Base-by-base conservation (phyloP, 2,888 invertebrate species). In the Aleiodes testaceus region DNA sequence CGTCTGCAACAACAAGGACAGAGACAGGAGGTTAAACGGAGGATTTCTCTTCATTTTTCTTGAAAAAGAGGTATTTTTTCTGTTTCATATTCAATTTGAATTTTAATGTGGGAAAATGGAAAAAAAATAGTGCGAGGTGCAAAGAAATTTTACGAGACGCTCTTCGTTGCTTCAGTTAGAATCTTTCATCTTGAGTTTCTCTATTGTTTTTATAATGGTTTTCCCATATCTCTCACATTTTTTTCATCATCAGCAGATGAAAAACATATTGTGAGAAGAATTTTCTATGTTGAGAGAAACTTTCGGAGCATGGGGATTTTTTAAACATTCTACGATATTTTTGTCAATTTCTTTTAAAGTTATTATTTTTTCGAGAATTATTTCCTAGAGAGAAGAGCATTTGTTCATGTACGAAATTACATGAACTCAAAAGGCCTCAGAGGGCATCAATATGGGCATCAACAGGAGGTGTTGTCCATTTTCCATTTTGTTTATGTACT, bases 1-100 rank as follows among this genome's bases (percentile, higher is more conserved):
- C 78, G 84, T 86, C 87, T 87, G 86, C 85, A 87, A 87, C 85
- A 66, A 66, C 66, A 66, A 86, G 85, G 86, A 86, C 87, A 86
- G 85, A 85, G 86, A 85, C 85, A 85, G 84, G 75, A 70, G 55
- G 47, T 66, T 70, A 72, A 47, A 53, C 66, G 64, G 65, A 22
- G 14, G 18, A n/a, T 55, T 55, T 26, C 16, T 42, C 26, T 42
- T 45, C 4, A 20, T 42, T 9, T n/a, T 20, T 14, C 18, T 67
- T 11, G 42, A 36, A 16, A 16, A 36, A 16, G 42, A 16, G 22
- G 11, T 9, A 26, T 53, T 22, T n/a, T 52, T 14, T 53, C 52
- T 20, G 12, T 53, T 53, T 52, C 22, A 52, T 36, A 36, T 9
- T 36, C 36, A 36, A 36, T 52, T 20, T 52, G 12, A 22, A 52